Evolutionary conservation across 2,797 vertebrate genomes (phyloP).

Genomic region (Scyliorhinus canicula): DNA sequence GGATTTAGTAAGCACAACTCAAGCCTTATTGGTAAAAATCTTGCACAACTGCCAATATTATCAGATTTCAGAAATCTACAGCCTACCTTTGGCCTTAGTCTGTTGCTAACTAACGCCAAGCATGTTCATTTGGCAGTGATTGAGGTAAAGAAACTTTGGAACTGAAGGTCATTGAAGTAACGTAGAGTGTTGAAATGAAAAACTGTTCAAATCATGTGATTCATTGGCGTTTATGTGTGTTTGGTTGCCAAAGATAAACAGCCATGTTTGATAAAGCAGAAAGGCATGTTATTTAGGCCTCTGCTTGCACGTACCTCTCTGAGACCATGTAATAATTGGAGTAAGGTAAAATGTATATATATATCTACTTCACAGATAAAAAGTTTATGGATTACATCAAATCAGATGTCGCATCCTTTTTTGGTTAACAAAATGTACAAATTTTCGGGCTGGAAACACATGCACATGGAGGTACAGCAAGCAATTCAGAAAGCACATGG

Average conservation of each 20-base stretch:
- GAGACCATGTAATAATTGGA: neutral
- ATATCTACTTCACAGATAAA: neutral
- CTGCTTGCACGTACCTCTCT: neutral
- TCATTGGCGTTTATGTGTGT: neutral
- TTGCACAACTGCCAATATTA: neutral
- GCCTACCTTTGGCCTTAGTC: neutral
- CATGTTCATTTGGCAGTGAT: neutral
- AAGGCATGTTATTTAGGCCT: neutral
- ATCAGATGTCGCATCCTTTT: neutral
- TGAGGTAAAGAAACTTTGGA: neutral
- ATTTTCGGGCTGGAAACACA: neutral
- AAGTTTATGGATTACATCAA: neutral
- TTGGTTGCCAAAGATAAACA: neutral
- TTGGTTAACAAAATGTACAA: neutral
- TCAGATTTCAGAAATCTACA: slow-evolving; percentile 28
- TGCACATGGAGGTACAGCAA: too few species aligned
- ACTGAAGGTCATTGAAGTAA: neutral
- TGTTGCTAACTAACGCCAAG: neutral
- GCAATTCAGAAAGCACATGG: neutral
- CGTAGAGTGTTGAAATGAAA: neutral
- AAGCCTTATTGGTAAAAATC: neutral
- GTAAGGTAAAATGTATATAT: neutral
- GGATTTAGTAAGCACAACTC: neutral
- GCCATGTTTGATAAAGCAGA: neutral
- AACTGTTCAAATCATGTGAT: slow-evolving; percentile 16